phyloP scores from a whole-genome alignment of 2,888 invertebrate species.

The Apoda limacodes region DNA sequence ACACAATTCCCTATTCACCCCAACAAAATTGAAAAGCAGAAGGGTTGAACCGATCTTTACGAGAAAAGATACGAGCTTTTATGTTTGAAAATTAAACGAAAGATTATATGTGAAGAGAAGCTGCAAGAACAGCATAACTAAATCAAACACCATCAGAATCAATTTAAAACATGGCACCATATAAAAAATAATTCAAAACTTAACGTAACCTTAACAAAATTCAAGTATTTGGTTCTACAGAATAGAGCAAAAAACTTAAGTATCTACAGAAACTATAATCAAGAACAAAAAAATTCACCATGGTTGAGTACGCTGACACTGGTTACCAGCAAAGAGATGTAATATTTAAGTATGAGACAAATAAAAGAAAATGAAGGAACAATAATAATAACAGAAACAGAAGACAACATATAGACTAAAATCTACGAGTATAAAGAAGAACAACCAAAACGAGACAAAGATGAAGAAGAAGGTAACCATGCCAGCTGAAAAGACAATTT shows the following conservation, averaged over 20 bases:
- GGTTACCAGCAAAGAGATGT: no score
- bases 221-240: neutral
- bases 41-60: conserved; percentile 11
- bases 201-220: neutral
- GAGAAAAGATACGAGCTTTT: conserved; percentile 12
- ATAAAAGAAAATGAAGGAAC: neutral
- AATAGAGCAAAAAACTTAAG: neutral
- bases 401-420: neutral
- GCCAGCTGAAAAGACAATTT: neutral
- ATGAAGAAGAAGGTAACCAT: neutral
- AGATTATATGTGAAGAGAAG: conserved; percentile 14
- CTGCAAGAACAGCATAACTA: conserved; percentile 14
- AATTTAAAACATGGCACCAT: neutral
- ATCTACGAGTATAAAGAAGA: neutral
- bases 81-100: conserved; percentile 10
- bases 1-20: conserved; percentile 8
- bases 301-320: neutral
- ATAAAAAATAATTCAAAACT: neutral
- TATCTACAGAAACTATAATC: neutral
- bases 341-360: neutral
- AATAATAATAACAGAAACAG: neutral
- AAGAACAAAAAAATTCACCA: conserved; percentile 1
- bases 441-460: neutral
- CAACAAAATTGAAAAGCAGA: conserved; percentile 10
- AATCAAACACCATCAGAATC: conserved; percentile 9